A percentile compares a stretch with the other conserved stretches of the same genome.
phyloP scores from a whole-genome alignment of 2,797 vertebrate species.

The Pantherophis vulpinus region DNA sequence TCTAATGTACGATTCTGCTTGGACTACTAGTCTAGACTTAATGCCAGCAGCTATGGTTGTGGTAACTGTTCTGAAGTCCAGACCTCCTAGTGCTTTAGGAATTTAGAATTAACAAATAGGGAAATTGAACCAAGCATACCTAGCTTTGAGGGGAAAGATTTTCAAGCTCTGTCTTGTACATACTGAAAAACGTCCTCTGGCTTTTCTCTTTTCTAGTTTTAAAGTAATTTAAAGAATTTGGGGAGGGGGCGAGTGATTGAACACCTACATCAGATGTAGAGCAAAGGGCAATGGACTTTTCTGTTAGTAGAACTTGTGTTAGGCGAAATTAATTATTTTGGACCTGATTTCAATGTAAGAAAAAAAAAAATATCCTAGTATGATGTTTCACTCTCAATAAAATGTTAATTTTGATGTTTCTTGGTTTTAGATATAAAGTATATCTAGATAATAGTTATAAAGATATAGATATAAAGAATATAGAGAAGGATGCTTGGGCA shows the following conservation, averaged over 20 bases:
- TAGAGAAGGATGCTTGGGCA: background rate
- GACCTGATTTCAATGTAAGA: background rate
- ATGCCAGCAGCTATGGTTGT: background rate
- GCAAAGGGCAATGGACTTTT: background rate
- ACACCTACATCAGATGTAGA: background rate
- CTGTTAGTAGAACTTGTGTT: background rate
- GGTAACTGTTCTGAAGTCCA: background rate
- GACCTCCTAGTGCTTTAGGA: constrained; percentile 1
- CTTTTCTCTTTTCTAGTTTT: background rate
- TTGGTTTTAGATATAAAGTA: background rate
- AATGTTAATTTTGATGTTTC: background rate
- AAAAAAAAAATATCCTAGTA: background rate
- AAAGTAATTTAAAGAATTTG: background rate
- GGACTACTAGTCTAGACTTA: background rate
- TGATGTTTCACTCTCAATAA: background rate
- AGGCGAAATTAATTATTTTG: background rate
- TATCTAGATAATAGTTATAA: background rate
- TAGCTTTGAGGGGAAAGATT: background rate
- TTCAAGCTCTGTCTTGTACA: background rate
- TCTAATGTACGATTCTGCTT: background rate
- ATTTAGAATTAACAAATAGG: background rate
- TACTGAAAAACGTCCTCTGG: background rate
- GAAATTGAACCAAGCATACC: background rate
- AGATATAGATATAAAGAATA: background rate
- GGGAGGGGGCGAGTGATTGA: background rate